phyloP scores from a whole-genome alignment of 2,888 invertebrate genomes.

The Melangyna quadrimaculata region DNA sequence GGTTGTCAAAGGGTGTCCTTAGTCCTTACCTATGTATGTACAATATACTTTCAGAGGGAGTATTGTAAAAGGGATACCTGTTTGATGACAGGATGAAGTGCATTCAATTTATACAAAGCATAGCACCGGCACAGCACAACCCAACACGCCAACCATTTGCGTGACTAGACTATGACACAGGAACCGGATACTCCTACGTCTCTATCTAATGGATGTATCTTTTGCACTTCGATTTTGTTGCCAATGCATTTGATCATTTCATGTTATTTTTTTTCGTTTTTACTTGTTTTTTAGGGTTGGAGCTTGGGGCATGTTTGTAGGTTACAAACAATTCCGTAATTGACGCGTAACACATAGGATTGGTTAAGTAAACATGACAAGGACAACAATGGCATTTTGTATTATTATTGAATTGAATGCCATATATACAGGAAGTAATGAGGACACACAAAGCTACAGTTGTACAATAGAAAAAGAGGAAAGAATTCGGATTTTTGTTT shows the following conservation, averaged over 20 bases:
- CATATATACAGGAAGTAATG: not conserved
- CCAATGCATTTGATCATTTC: slow-evolving; percentile 10
- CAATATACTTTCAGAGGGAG: not conserved
- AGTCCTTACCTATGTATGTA: not conserved
- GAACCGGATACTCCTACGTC: slow-evolving; percentile 17
- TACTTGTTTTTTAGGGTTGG: not conserved
- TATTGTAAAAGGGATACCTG: not conserved
- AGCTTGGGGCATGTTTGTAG: slow-evolving; percentile 1
- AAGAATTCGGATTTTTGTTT: not conserved
- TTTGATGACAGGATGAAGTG: slow-evolving; percentile 11
- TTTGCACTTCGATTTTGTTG: slow-evolving; percentile 29
- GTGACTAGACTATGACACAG: slow-evolving; percentile 38
- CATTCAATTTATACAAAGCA: slow-evolving; percentile 25
- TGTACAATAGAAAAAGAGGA: not conserved
- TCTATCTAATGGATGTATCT: slow-evolving; percentile 39
- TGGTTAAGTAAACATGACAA: slow-evolving; percentile 37
- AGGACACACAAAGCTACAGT: not conserved
- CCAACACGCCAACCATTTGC: slow-evolving; percentile 10
- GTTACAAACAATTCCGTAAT: slow-evolving; percentile 33
- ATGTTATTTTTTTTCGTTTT: not conserved
- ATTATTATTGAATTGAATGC: slow-evolving; percentile 34
- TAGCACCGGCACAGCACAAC: not conserved
- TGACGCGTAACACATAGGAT: slow-evolving; percentile 40
- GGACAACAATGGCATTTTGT: slow-evolving; percentile 2
- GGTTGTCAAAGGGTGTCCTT: slow-evolving; percentile 22